phyloP scores from a whole-genome alignment of 2,797 vertebrate species.

The Knipowitschia caucasica region DNA sequence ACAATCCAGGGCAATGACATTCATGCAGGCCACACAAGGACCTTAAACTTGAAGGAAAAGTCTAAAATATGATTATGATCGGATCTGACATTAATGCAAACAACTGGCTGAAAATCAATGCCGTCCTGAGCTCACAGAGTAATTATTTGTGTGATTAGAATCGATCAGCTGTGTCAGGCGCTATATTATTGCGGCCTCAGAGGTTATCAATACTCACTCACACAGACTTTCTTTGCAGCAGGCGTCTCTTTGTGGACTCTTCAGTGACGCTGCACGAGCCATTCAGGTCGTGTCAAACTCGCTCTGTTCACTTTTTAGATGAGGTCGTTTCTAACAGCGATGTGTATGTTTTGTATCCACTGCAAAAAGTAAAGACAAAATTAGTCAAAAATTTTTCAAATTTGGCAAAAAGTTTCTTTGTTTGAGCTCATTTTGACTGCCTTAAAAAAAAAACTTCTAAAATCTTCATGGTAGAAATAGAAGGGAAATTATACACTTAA shows the following conservation, averaged over 20 bases:
- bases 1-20: constrained; percentile 72
- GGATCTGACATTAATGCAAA: constrained; percentile 79
- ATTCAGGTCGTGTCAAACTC: constrained; percentile 15
- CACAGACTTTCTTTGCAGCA: constrained; percentile 13
- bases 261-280: constrained; percentile 24
- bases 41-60: constrained; percentile 65
- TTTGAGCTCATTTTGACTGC: no score
- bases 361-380: not conserved
- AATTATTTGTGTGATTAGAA: constrained; percentile 83
- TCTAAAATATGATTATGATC: constrained; percentile 73
- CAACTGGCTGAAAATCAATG: constrained; percentile 77
- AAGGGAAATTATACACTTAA: no score
- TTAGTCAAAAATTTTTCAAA: no score
- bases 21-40: constrained; percentile 52
- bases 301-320: constrained; percentile 10
- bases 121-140: constrained; percentile 65
- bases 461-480: no score
- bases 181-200: constrained; percentile 60
- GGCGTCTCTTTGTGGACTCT: not conserved
- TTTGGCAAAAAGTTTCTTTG: no score
- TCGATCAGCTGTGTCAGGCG: constrained; percentile 72
- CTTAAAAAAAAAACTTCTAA: no score
- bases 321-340: constrained; percentile 4
- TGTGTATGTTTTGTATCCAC: not conserved
- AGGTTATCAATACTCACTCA: constrained; percentile 14